Conservation (phyloP, 2,113 vertebrate species). For the Chaenogobius annularis region DNA sequence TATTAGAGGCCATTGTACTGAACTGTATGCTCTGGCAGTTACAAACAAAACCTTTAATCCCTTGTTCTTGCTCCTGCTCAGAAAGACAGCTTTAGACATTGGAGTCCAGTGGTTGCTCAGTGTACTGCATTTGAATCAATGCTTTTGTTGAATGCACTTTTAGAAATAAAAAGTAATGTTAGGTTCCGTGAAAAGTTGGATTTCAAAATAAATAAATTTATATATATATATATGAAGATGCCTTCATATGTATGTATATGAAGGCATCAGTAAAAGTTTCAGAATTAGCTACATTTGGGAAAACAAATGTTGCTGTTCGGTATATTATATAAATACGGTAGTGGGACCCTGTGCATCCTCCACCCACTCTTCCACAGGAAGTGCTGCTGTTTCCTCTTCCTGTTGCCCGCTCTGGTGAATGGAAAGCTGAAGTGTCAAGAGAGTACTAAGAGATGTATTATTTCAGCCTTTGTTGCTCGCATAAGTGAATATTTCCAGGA, state of each 20-base stretch:
- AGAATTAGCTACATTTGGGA: no score
- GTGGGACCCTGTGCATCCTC: constrained; percentile 34
- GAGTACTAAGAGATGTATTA: constrained; percentile 8
- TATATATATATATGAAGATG: no score
- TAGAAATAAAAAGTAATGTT: no score
- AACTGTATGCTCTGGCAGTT: constrained; percentile 13
- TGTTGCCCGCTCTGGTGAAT: constrained; percentile 51
- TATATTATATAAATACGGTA: constrained; percentile 8
- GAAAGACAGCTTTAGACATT: not conserved
- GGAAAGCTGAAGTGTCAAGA: constrained; percentile 39
- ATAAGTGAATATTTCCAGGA: not conserved
- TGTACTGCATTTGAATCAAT: not conserved
- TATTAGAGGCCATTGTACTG: constrained; percentile 21
- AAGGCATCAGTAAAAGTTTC: no score
- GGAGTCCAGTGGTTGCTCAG: not conserved
- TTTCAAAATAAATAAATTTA: no score
- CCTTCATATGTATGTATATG: no score
- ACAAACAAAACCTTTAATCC: constrained; percentile 13
- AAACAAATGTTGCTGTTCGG: no score
- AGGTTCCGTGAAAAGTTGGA: no score
- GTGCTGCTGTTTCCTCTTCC: constrained; percentile 64
- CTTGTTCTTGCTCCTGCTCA: not conserved
- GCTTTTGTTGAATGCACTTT: no score
- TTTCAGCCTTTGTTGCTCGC: constrained; percentile 4
- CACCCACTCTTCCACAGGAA: constrained; percentile 71